Conservation (phyloP, 2,113 vertebrate species). For the Melanocharis versteri region DNA sequence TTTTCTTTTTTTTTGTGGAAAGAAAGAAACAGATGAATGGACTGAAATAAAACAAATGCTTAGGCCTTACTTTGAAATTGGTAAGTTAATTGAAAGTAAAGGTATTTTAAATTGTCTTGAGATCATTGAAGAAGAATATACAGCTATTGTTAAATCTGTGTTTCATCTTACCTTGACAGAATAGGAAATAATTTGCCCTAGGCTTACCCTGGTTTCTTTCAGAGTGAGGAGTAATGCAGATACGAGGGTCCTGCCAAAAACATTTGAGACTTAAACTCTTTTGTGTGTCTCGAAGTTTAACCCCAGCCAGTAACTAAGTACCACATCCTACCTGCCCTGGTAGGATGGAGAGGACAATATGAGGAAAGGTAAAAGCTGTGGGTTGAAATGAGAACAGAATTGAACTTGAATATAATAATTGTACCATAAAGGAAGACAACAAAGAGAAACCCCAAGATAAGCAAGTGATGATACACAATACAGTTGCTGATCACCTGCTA, state of each 20-base stretch:
- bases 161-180: not conserved
- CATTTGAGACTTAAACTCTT: not conserved
- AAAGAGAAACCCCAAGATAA: not conserved
- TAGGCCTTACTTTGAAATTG: not conserved
- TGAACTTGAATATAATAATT: not conserved
- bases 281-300: not conserved
- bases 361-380: not conserved
- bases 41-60: not conserved
- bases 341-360: not conserved
- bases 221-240: not conserved
- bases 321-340: not conserved
- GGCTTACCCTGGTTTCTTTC: not conserved
- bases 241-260: not conserved
- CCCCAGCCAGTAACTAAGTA: not conserved
- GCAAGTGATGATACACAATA: not conserved
- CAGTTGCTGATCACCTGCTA: not conserved
- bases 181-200: not conserved
- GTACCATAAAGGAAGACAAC: not conserved
- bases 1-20: not conserved
- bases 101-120: not conserved
- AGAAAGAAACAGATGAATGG: not conserved
- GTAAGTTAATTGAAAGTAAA: not conserved
- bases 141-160: not conserved
- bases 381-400: not conserved
- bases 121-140: not conserved